Evolutionary conservation across 53 echinoderm and acorn worm species (phyloP).

Genomic region (Patiria pectinifera): DNA sequence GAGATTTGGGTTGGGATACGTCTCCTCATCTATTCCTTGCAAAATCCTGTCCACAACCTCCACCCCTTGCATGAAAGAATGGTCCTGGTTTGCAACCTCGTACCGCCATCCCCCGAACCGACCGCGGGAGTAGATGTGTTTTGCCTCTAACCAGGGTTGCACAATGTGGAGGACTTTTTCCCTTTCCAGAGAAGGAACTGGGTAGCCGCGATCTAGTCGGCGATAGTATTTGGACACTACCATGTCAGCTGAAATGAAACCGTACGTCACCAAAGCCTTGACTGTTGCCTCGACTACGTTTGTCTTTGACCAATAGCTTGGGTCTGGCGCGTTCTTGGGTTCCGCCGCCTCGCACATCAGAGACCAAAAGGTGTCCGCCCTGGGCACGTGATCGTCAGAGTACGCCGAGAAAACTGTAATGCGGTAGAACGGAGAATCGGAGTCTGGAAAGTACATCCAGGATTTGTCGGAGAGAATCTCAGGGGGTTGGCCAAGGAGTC

Average conservation of each 20-base stretch:
- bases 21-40: slow-evolving; percentile 37
- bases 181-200: slow-evolving; percentile 52
- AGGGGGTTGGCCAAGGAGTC: slow-evolving; percentile 45
- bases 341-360: slow-evolving; percentile 62
- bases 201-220: slow-evolving; percentile 61
- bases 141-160: slow-evolving; percentile 63
- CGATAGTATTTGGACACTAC: slow-evolving; percentile 63
- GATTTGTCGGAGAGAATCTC: slow-evolving; percentile 24
- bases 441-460: slow-evolving; percentile 63
- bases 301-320: slow-evolving; percentile 1
- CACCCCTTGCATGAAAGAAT: slow-evolving; percentile 67
- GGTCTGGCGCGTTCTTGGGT: slow-evolving; percentile 3
- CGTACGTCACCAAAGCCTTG: slow-evolving; percentile 51
- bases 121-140: slow-evolving; percentile 52
- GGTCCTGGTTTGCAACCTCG: slow-evolving; percentile 66
- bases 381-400: slow-evolving; percentile 53
- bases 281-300: slow-evolving; percentile 35
- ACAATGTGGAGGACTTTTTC: slow-evolving; percentile 23
- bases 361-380: slow-evolving; percentile 26
- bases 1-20: slow-evolving; percentile 46
- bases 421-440: slow-evolving; percentile 62
- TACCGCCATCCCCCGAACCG: slow-evolving; percentile 70
- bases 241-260: slow-evolving; percentile 49
- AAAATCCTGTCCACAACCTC: slow-evolving; percentile 58
- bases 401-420: slow-evolving; percentile 53